Evolutionary conservation across 2,888 invertebrate genomes (phyloP).

Genomic region (Sinelater perroti): DNA sequence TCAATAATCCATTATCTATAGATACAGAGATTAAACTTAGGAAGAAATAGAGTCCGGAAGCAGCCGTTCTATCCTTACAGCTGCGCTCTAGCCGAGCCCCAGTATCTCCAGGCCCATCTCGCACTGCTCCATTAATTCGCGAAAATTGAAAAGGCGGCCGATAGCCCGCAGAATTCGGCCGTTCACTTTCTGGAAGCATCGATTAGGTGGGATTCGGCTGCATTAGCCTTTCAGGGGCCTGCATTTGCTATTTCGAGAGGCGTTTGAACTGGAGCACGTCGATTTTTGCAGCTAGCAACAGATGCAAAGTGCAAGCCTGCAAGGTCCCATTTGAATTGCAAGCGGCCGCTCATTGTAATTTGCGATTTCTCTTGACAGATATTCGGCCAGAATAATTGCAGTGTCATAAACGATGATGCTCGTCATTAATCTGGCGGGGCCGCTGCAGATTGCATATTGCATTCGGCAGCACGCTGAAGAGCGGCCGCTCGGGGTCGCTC

Average conservation of each 20-base stretch:
- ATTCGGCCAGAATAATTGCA: constrained; percentile 41
- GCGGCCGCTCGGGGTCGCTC: neutral
- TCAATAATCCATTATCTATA: too few relatives aligned
- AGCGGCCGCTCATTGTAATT: constrained; percentile 34
- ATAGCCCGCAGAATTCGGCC: too few relatives aligned
- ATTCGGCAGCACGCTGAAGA: neutral
- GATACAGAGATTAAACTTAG: too few relatives aligned
- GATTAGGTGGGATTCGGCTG: too few relatives aligned
- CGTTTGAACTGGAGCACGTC: constrained; percentile 18
- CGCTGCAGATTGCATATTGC: constrained; percentile 22
- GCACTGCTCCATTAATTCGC: too few relatives aligned
- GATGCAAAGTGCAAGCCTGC: constrained; percentile 4
- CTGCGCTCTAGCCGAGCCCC: too few relatives aligned
- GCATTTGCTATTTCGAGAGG: constrained; percentile 24
- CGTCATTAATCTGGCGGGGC: constrained; percentile 32
- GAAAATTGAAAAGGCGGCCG: too few relatives aligned
- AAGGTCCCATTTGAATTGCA: constrained; percentile 24
- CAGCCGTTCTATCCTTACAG: too few relatives aligned
- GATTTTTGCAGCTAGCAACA: constrained; percentile 28
- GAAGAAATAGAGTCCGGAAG: too few relatives aligned
- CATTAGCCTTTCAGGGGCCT: too few relatives aligned
- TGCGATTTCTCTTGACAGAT: constrained; percentile 38
- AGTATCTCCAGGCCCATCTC: too few relatives aligned
- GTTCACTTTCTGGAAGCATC: too few relatives aligned
- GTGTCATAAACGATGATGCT: constrained; percentile 37